Percentiles rank a stretch among this genome's conserved stretches.
Evolutionary conservation across 2,797 vertebrate genomes (phyloP).

Genomic region (Hapalemur alaotrensis): DNA sequence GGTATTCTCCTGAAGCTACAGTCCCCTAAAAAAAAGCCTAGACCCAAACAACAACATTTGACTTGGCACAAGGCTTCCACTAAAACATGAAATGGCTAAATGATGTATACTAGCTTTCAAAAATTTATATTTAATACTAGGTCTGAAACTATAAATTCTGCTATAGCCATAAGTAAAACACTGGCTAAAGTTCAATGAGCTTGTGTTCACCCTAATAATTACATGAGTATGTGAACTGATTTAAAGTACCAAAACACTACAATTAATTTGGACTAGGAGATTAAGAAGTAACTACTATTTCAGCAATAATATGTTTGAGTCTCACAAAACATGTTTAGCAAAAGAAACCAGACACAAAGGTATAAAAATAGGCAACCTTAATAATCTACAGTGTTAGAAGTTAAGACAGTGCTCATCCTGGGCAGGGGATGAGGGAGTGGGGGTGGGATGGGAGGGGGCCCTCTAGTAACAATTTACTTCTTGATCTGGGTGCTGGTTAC

Average conservation of each 20-base stretch:
- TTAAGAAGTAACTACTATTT: constrained; percentile 10
- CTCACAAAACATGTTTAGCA: not conserved
- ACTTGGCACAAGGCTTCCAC: not conserved
- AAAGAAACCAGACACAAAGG: not conserved
- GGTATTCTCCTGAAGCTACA: not conserved
- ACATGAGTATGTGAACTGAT: not conserved
- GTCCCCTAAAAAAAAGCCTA: not conserved
- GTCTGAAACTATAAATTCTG: not conserved
- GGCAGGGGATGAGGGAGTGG: not conserved
- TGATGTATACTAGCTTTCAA: not conserved
- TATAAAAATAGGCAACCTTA: not conserved
- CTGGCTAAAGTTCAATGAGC: not conserved
- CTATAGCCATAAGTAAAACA: constrained; percentile 40
- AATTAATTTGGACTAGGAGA: not conserved
- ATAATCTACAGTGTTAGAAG: not conserved
- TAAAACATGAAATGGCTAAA: not conserved
- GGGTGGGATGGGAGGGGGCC: not conserved
- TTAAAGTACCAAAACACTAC: constrained; percentile 41
- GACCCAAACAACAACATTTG: not conserved
- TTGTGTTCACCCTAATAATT: constrained; percentile 1
- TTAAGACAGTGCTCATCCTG: not conserved
- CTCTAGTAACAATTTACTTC: not conserved
- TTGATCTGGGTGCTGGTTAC: not conserved
- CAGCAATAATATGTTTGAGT: not conserved
- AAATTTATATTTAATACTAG: not conserved